Evolutionary conservation across 2,888 invertebrate genomes (phyloP).

Genomic region (Melanophora roralis): DNA sequence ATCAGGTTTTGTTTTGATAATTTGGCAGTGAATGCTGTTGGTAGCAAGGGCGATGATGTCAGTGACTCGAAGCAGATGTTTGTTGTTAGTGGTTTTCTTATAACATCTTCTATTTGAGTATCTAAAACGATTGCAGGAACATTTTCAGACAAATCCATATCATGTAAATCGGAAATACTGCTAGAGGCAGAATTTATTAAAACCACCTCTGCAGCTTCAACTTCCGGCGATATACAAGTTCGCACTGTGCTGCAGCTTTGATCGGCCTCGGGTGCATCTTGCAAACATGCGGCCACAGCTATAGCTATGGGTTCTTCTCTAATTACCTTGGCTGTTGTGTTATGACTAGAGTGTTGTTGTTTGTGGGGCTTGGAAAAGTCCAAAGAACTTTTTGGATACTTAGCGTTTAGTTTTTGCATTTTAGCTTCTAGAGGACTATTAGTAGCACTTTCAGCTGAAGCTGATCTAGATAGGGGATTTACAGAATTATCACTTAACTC

Average conservation of each 20-base stretch:
- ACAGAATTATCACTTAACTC: slow-evolving; percentile 77
- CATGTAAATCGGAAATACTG: slow-evolving; percentile 81
- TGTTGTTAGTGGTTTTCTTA: slow-evolving; percentile 64
- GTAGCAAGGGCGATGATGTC: slow-evolving; percentile 49
- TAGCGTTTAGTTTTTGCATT: slow-evolving; percentile 74
- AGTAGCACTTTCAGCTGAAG: slow-evolving; percentile 78
- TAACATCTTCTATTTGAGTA: slow-evolving; percentile 70
- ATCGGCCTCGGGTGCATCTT: slow-evolving; percentile 79
- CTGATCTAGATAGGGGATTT: slow-evolving; percentile 61
- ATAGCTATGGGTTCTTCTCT: slow-evolving; percentile 77
- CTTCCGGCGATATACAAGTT: slow-evolving; percentile 77
- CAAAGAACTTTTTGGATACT: slow-evolving; percentile 76
- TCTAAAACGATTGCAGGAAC: slow-evolving; percentile 65
- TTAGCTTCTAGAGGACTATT: slow-evolving; percentile 77
- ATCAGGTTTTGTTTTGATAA: slow-evolving; percentile 65
- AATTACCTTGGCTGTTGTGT: slow-evolving; percentile 57
- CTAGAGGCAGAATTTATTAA: slow-evolving; percentile 83
- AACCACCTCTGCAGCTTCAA: slow-evolving; percentile 82
- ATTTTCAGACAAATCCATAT: slow-evolving; percentile 77
- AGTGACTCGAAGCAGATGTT: slow-evolving; percentile 38
- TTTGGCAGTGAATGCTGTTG: slow-evolving; percentile 56
- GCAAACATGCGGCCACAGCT: slow-evolving; percentile 81
- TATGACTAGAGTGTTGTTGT: slow-evolving; percentile 30
- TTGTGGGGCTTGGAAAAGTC: slow-evolving; percentile 72
- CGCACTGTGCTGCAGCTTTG: slow-evolving; percentile 81